Evolutionary conservation across 2,113 vertebrate genomes (phyloP), one percentile per base, ranked within the genome.

Genomic region (Silurus glanis): DNA sequence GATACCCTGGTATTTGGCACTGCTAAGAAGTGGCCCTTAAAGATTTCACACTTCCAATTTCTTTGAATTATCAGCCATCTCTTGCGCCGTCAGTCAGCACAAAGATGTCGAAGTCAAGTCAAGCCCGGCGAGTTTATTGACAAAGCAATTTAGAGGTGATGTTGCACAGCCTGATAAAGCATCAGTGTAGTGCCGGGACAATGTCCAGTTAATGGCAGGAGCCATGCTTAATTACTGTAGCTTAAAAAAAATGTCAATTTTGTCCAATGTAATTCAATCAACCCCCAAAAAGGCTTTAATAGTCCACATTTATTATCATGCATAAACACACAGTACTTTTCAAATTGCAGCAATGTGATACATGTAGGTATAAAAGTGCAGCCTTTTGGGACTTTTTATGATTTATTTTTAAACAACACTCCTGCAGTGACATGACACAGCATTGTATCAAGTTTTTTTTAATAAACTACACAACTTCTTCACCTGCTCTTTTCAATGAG

Each of bases 21-120:
- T 94, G 95, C 95, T 95, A 94, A 97, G 96, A 96, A 96, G 95
- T 96, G 95, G 96, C 95, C 96, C 97, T 99, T 98, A 97, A 97
- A 98, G 97, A 97, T 97, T 97, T 98, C 96, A 96, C 95, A 97
- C 97, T 96, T 97, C 95, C 97, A 97, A 96, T 98, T 97, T 96
- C 97, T 98, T 97, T 96, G 96, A 97, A 97, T 98, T 99, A 99
- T 97, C 97, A 95, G 94, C 96, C 96, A 98, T 98, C 96, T 98
- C 94, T 94, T 95, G 92, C 92, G 37, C 96, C 97, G 97, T 97
- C 98, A 97, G 93, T 98, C 97, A 97, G 93, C 80, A 92, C 81
- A 94, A 37, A 89, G 86, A 86, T 88, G 89, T 76, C 81, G 66
- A 84, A 96, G 95, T 95, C 94, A 96, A 96, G 97, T 97, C 96